These are phyloP conservation scores for Panorpa germanica DNA, from an alignment of 2,888 invertebrate genomes.

Conservation along the genomic window DNA sequence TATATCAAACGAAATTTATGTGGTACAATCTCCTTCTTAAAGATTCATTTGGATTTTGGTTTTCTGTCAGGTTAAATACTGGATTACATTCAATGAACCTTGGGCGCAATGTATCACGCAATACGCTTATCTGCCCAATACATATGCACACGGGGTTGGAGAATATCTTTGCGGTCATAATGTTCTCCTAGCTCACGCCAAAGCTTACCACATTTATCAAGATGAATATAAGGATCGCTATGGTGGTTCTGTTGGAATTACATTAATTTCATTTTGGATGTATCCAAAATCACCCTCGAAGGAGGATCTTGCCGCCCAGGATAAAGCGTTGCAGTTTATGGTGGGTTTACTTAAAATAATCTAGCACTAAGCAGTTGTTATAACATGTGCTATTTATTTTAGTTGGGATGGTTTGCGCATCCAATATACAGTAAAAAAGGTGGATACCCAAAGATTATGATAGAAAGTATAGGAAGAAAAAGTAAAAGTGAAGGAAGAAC, in stretches of 20 bases:
- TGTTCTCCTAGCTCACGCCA: constrained; percentile 32
- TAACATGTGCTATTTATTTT: too few relatives aligned
- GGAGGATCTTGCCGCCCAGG: constrained; percentile 13
- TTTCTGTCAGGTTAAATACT: constrained; percentile 22
- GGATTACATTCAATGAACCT: constrained; percentile 40
- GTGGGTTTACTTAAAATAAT: constrained; percentile 13
- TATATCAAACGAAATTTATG: too few relatives aligned
- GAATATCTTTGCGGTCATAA: constrained; percentile 30
- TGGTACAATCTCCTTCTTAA: background rate
- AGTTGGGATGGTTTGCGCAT: constrained; percentile 22
- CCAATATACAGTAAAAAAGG: constrained; percentile 18
- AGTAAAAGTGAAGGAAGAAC: constrained; percentile 18
- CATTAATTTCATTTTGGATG: constrained; percentile 16
- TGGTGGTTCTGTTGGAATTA: constrained; percentile 19
- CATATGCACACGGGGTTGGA: constrained; percentile 25
- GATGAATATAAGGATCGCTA: constrained; percentile 20
- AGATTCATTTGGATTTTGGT: constrained; percentile 13
- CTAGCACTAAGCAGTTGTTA: background rate
- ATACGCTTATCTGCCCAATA: constrained; percentile 23
- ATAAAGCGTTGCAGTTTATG: constrained; percentile 17
- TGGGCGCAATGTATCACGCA: constrained; percentile 23
- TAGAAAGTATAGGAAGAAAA: constrained; percentile 17
- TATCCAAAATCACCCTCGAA: constrained; percentile 14
- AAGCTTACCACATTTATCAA: constrained; percentile 24
- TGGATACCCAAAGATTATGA: constrained; percentile 19